Base-by-base conservation (phyloP, 2,113 vertebrate genomes). In the Acanthochromis polyacanthus region DNA sequence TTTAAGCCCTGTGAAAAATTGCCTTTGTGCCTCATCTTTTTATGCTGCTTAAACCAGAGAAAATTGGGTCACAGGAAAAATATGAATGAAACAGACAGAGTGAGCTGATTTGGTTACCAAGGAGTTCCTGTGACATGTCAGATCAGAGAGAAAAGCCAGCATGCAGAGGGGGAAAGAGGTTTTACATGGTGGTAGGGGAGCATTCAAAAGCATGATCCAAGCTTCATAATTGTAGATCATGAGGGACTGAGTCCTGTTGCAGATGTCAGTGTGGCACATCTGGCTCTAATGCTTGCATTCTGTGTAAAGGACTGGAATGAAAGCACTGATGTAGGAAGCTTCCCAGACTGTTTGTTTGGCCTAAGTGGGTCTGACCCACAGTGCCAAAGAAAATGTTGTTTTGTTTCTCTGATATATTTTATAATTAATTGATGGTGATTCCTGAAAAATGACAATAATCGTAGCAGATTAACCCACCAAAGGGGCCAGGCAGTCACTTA, bases 1-100 rank as follows among this genome's bases (percentile, higher is more conserved):
- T 87, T 64, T 81, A 80, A 92, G 70, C 83, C 50, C 81, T 83
- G 90, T 88, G 84, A 77, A 91, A 84, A 93, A 90, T 87, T 80
- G 82, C 71, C 81, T 90, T 90, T 90, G 81, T 91, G 81, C 62
- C 55, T 80, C 48, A 59, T 81, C 80, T 87, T 88, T 90, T 89
- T 69, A 87, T 87, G 87, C 65, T 14, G 70, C 82, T 74, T 76
- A 88, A 92, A 90, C 88, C 84, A 81, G 67, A 46, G 74, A 78
- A 87, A 93, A 93, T 77, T 88, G 88, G 90, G 90, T 93, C 85
- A 92, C 52, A 74, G 56, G 75, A 69, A 90, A 88, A 85, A 88
- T 87, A 76, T 92, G 89, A 93, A 94, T 93, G 89, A 90, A 92
- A 86, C 68, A 55, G 52, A 72, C 43, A 61, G 60, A 76, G 71